Evolutionary conservation across 1,140 invertebrate genomes (phyloP), one percentile per base, ranked within the genome.

Genomic region (Macrostomum lignano): DNA sequence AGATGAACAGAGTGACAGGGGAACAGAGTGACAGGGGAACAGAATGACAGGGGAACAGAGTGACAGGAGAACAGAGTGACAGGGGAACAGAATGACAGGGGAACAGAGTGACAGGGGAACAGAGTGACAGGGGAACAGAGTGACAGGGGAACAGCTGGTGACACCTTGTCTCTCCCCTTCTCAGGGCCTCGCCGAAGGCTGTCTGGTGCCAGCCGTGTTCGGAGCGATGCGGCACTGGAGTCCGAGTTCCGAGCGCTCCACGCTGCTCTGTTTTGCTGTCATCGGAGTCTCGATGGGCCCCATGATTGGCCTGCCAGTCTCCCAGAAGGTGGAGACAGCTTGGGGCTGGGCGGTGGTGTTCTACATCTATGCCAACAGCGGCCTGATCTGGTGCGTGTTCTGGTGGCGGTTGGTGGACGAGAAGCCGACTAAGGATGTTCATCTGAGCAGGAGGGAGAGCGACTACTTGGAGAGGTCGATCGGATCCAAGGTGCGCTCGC

Each of bases 301-400:
- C 4, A 25, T 33, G 20, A 33, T 33, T n/a, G 32, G 32, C 6
- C 19, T 33, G 19, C 32, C 32, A 7, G 19, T 33, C 6, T 33
- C 22, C 20, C 22, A 25, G 24, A 7, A 33, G 20, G 26, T 33
- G 24, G 32, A 33, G 26, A 25, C 24, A 10, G 11, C 24, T 10
- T 33, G 32, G 32, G 32, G 32, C 19, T 33, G 32, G 32, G 32
- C 22, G 14, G 32, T 33, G 14, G 32, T 33, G 3, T 33, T 33
- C 17, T 33, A 33, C 19, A 33, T 33, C 26, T 33, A 33, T 11
- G 32, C 32, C 7, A 33, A 33, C 20, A 13, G 24, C 11, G 32
- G 32, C 5, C 19, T 33, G 13, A 33, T 33, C 5, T 33, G 32
- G 32, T 33, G 32, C 11, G 26, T 33, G 7, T 33, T 33, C 20